Evolutionary conservation across 53 echinoderm and acorn worm genomes (phyloP).

Genomic region (Paracentrotus lividus): DNA sequence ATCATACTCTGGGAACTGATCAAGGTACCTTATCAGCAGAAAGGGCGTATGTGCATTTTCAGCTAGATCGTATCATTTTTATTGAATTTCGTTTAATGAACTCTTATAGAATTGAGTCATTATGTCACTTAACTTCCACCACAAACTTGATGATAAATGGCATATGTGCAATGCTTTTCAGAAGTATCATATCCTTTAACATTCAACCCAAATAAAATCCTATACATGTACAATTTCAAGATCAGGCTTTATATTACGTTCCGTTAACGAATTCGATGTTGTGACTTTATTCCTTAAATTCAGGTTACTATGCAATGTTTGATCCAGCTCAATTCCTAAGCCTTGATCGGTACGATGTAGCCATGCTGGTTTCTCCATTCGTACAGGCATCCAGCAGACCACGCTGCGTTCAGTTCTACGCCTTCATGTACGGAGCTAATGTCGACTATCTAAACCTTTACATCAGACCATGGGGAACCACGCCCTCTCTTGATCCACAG

Average conservation of each 20-base stretch:
- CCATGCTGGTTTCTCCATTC: conserved; percentile 74
- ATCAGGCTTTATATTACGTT: no score
- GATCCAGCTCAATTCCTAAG: neutral
- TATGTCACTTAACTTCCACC: no score
- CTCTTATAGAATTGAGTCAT: no score
- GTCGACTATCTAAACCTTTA: conserved; percentile 64
- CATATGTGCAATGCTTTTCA: no score
- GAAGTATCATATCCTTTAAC: no score
- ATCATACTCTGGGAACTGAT: conserved; percentile 69
- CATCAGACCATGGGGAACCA: conserved; percentile 38
- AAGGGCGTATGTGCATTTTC: no score
- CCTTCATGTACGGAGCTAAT: conserved; percentile 68
- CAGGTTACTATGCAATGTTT: conserved; percentile 55
- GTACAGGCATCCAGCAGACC: conserved; percentile 55
- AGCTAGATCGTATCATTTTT: no score
- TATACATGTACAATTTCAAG: no score
- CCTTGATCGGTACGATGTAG: conserved; percentile 45
- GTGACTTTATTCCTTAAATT: neutral
- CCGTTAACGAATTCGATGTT: no score
- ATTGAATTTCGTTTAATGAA: no score
- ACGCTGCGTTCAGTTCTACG: conserved; percentile 76
- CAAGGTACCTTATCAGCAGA: conserved; percentile 2
- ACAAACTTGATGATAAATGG: no score
- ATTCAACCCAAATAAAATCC: no score
- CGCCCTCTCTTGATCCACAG: neutral